phyloP scores from a whole-genome alignment of 1,140 invertebrate genomes.

The Cotesia vestalis region DNA sequence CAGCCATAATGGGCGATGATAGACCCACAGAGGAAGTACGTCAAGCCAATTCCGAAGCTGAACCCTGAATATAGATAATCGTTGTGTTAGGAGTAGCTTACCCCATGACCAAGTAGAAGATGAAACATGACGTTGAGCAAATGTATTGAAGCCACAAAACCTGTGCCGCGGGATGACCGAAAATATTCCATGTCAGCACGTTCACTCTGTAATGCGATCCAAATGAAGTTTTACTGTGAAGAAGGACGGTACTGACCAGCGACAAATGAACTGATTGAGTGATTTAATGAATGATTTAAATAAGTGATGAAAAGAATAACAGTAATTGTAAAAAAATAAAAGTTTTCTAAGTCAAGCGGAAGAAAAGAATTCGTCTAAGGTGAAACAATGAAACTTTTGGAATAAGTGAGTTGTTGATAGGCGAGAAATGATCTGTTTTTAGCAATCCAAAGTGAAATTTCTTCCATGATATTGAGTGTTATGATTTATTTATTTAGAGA shows the following conservation, averaged over 20 bases:
- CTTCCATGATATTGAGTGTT: too few species aligned
- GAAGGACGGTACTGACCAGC: not conserved
- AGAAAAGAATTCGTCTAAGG: constrained; percentile 52
- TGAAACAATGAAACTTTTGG: constrained; percentile 64
- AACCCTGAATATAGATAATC: constrained; percentile 71
- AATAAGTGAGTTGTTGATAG: not conserved
- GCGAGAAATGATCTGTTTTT: too few species aligned
- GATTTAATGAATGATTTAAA: not conserved
- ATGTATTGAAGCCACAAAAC: constrained; percentile 47
- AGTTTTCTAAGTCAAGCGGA: constrained; percentile 4
- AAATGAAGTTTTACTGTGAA: constrained; percentile 55
- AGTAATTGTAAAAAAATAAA: constrained; percentile 40
- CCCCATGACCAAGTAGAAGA: constrained; percentile 59
- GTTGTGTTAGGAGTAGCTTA: constrained; percentile 64
- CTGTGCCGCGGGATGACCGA: constrained; percentile 44
- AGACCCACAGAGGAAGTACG: constrained; percentile 76
- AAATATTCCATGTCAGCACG: constrained; percentile 34
- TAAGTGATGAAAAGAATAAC: constrained; percentile 51
- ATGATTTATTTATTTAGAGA: too few species aligned
- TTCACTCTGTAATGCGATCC: constrained; percentile 62
- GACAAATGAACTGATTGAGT: not conserved
- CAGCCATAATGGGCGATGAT: constrained; percentile 75
- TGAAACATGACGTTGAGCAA: constrained; percentile 63
- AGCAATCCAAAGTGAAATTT: too few species aligned
- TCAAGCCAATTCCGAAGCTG: constrained; percentile 78